These are phyloP conservation scores for Cheilosia impressa DNA, from an alignment of 2,888 invertebrate genomes.

Conservation along the genomic window DNA sequence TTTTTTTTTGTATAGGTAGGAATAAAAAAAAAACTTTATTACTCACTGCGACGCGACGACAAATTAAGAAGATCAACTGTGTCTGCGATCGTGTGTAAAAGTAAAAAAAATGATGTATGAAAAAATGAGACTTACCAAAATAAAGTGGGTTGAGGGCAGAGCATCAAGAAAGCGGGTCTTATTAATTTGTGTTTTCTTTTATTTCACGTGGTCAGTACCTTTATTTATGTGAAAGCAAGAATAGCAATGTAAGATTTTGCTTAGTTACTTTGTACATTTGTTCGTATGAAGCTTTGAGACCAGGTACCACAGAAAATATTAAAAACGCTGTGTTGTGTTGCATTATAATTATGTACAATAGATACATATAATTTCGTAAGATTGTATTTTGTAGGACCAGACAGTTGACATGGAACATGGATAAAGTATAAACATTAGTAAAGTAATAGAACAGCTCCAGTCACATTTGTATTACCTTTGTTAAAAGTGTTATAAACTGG, in stretches of 20 bases:
- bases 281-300: too few species aligned
- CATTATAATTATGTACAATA: too few species aligned
- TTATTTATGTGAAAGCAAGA: constrained; percentile 20
- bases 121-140: constrained; percentile 9
- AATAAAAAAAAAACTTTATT: neutral
- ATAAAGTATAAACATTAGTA: too few species aligned
- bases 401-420: too few species aligned
- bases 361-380: too few species aligned
- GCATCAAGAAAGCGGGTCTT: constrained; percentile 35
- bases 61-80: constrained; percentile 4
- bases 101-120: constrained; percentile 5
- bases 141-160: constrained; percentile 42
- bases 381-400: too few species aligned
- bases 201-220: constrained; percentile 1
- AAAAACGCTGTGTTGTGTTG: too few species aligned
- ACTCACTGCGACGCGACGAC: neutral
- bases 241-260: neutral
- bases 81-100: neutral
- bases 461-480: too few species aligned
- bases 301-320: too few species aligned
- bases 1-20: constrained; percentile 7
- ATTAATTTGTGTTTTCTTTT: constrained; percentile 12
- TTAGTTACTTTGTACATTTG: neutral
- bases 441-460: too few species aligned
- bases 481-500: too few species aligned